These are phyloP conservation scores for Spilogale gracilis DNA, from an alignment of 2,113 vertebrate species.

Conservation along the genomic window DNA sequence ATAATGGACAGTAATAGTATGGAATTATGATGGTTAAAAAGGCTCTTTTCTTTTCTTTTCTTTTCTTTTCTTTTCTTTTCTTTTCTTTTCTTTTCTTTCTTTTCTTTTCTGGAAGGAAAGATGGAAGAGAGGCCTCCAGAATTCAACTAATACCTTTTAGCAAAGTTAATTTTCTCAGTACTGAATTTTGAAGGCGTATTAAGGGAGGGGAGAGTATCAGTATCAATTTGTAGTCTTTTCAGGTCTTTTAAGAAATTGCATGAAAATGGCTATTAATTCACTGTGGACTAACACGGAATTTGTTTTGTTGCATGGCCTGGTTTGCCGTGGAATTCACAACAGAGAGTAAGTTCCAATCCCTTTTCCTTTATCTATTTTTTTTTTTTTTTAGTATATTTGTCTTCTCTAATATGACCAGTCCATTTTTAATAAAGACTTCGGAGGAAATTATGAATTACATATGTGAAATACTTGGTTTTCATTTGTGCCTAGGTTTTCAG, in stretches of 20 bases:
- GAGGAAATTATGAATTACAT: background rate
- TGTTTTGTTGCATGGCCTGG: constrained; percentile 97
- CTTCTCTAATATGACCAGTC: constrained; percentile 27
- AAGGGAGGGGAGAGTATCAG: constrained; percentile 43
- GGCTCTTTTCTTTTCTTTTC: background rate
- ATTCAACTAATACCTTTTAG: constrained; percentile 33
- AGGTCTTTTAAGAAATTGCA: constrained; percentile 84
- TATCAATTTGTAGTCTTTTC: constrained; percentile 55
- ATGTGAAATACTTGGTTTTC: constrained; percentile 31
- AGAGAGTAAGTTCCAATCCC: constrained; percentile 97
- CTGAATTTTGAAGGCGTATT: constrained; percentile 57
- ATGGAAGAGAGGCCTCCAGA: background rate
- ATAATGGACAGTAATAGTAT: constrained; percentile 9
- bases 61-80: too few species aligned
- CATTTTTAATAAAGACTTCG: constrained; percentile 6
- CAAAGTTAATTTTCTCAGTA: constrained; percentile 48
- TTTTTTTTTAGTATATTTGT: constrained; percentile 16
- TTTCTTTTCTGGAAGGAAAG: background rate
- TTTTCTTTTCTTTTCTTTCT: background rate
- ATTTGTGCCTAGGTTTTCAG: constrained; percentile 94
- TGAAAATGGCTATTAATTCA: constrained; percentile 83
- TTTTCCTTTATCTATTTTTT: constrained; percentile 76
- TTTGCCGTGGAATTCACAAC: constrained; percentile 97
- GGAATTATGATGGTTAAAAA: constrained; percentile 17
- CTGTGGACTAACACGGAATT: constrained; percentile 88